phyloP scores from a whole-genome alignment of 2,888 invertebrate genomes.

The Tuta absoluta region DNA sequence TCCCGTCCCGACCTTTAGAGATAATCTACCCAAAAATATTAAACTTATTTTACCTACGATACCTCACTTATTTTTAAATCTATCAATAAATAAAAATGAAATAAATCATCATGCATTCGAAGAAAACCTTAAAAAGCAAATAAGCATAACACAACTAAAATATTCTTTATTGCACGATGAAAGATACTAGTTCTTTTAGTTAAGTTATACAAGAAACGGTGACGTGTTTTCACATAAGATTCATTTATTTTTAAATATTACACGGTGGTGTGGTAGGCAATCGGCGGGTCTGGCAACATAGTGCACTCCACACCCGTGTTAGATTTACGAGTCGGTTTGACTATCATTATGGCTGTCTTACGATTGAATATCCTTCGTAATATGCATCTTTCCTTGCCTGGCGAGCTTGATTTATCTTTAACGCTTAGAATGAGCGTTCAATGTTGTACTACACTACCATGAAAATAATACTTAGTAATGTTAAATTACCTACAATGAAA shows the following conservation, averaged over 20 bases:
- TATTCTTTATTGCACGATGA: too few species aligned
- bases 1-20: too few species aligned
- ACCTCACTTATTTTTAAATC: too few species aligned
- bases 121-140: too few species aligned
- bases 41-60: too few species aligned
- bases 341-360: conserved; percentile 60
- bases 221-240: too few species aligned
- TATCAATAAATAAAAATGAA: too few species aligned
- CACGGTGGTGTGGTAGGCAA: neutral
- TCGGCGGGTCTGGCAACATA: neutral
- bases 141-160: too few species aligned
- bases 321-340: conserved; percentile 66
- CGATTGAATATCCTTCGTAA: conserved; percentile 67
- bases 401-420: conserved; percentile 7
- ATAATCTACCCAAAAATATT: too few species aligned
- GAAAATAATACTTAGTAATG: neutral
- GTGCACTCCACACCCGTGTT: conserved; percentile 45
- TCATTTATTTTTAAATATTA: neutral
- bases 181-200: too few species aligned
- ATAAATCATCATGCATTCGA: too few species aligned
- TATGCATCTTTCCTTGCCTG: conserved; percentile 35
- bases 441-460: neutral
- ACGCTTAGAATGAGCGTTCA: neutral
- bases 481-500: neutral
- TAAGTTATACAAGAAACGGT: too few species aligned